phyloP scores from a whole-genome alignment of 2,888 invertebrate genomes.

The Caenorhabditis sp. region DNA sequence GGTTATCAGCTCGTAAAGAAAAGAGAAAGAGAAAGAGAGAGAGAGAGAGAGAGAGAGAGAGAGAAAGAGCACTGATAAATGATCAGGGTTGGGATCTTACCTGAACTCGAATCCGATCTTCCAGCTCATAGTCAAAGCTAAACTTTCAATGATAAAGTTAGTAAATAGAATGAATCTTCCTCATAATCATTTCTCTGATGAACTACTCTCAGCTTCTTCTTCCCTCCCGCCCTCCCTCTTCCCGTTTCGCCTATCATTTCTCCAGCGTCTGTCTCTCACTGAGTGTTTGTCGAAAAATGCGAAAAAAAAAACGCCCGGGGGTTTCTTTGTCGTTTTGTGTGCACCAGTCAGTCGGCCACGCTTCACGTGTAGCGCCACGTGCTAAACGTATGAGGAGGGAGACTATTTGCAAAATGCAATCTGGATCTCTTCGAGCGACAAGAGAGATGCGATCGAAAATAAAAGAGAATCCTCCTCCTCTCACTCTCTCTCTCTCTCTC shows the following conservation, averaged over 20 bases:
- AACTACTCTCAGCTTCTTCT: constrained; percentile 4
- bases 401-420: constrained; percentile 20
- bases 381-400: constrained; percentile 30
- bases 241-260: constrained; percentile 42
- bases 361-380: constrained; percentile 51
- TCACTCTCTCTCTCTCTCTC: constrained; percentile 1
- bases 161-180: constrained; percentile 8
- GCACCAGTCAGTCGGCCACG: constrained; percentile 3
- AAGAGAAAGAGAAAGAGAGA: neutral
- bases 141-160: neutral
- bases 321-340: constrained; percentile 7
- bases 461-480: neutral
- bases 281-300: constrained; percentile 47
- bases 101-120: constrained; percentile 12
- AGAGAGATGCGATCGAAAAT: constrained; percentile 20
- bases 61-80: constrained; percentile 1
- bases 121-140: constrained; percentile 19
- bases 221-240: constrained; percentile 6
- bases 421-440: constrained; percentile 7
- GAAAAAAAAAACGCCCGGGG: constrained; percentile 22
- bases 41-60: neutral
- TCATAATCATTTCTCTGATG: constrained; percentile 19
- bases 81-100: neutral
- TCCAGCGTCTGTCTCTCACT: constrained; percentile 1
- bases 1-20: constrained; percentile 32